Conservation (phyloP, 2,888 invertebrate genomes). For the Brachyptera putata region DNA sequence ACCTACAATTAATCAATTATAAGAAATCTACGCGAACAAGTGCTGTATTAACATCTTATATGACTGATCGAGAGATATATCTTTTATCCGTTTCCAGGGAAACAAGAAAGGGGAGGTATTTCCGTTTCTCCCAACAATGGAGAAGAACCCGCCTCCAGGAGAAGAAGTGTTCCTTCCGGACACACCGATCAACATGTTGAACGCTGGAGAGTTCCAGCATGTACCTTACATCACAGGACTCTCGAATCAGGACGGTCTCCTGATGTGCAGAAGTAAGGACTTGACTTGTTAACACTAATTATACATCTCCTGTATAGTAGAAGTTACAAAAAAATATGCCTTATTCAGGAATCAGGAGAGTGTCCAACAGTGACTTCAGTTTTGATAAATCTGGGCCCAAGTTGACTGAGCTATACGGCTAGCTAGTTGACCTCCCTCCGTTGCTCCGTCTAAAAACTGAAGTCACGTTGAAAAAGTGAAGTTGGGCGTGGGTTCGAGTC, state of each 20-base stretch:
- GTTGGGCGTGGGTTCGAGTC: no score
- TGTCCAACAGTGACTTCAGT: no score
- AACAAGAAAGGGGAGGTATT: slow-evolving; percentile 9
- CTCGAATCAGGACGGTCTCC: background rate
- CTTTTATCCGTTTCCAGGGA: background rate
- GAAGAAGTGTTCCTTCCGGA: slow-evolving; percentile 15
- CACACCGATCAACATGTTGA: background rate
- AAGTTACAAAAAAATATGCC: no score
- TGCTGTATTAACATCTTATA: background rate
- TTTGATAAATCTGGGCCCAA: no score
- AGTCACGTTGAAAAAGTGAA: no score
- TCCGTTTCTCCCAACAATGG: slow-evolving; percentile 11
- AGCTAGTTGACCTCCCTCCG: no score
- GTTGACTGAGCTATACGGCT: no score
- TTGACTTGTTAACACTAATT: background rate
- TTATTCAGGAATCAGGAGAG: no score
- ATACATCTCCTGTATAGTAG: no score
- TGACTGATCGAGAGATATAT: background rate
- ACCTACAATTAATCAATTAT: no score
- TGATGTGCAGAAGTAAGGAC: background rate
- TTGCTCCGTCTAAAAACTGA: no score
- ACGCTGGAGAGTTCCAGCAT: background rate
- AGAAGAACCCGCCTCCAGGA: background rate
- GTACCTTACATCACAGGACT: slow-evolving; percentile 1
- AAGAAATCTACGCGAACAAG: background rate